Evolutionary conservation across 2,113 vertebrate genomes (phyloP).

Genomic region (Elephas maximus): DNA sequence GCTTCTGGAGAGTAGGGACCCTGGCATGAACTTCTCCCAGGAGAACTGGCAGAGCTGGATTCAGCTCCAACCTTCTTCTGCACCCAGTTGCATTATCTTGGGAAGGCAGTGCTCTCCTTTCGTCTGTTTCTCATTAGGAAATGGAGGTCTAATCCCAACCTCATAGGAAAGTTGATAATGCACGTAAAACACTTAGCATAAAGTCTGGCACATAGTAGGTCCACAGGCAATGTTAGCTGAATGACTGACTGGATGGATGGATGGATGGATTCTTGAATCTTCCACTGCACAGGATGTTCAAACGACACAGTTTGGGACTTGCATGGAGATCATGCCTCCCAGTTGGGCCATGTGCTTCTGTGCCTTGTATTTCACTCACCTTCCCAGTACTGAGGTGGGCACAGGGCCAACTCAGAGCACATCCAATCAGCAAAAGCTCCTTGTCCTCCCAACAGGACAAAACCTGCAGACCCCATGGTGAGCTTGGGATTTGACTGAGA

Average conservation of each 20-base stretch:
- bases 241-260: background rate
- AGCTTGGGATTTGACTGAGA: background rate
- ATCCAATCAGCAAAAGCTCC: background rate
- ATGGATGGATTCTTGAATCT: background rate
- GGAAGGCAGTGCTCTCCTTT: background rate
- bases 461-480: background rate
- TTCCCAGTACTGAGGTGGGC: background rate
- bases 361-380: background rate
- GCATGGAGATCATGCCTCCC: background rate
- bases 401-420: background rate
- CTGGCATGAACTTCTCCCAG: background rate
- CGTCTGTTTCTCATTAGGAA: constrained; percentile 20
- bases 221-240: background rate
- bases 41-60: background rate
- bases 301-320: background rate
- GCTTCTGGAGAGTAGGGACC: background rate
- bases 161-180: background rate
- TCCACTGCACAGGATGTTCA: background rate
- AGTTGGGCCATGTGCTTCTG: background rate
- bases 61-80: background rate
- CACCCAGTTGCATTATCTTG: background rate
- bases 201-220: background rate
- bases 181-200: background rate
- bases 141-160: background rate
- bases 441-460: background rate